Evolutionary conservation across 2,797 vertebrate genomes (phyloP).

Genomic region (Psittacula echo): DNA sequence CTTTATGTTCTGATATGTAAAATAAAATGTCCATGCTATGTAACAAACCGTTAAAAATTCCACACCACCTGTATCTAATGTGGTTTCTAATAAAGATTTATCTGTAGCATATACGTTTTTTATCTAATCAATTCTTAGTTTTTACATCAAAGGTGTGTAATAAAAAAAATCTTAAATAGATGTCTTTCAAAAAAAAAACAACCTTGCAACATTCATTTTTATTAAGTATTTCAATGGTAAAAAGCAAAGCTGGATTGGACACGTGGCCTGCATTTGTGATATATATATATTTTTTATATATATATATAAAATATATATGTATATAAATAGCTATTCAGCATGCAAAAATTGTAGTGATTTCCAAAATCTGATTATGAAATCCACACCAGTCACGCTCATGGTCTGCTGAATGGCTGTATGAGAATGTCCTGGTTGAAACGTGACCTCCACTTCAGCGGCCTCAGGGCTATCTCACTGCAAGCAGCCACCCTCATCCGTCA

Average conservation of each 20-base stretch:
- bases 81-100: constrained; percentile 82
- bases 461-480: not conserved
- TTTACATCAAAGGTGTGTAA: constrained; percentile 77
- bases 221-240: constrained; percentile 77
- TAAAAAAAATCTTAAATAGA: constrained; percentile 82
- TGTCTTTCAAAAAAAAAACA: constrained; percentile 68
- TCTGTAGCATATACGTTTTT: constrained; percentile 75
- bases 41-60: constrained; percentile 74
- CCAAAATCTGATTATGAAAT: constrained; percentile 62
- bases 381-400: not conserved
- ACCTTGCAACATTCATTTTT: constrained; percentile 76
- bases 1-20: constrained; percentile 81
- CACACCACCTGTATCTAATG: constrained; percentile 72
- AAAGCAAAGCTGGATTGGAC: constrained; percentile 83
- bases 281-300: constrained; percentile 68
- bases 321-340: constrained; percentile 86
- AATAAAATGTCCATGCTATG: constrained; percentile 80
- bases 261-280: constrained; percentile 84
- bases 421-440: not conserved
- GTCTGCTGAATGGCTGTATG: not conserved
- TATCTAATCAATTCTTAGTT: constrained; percentile 75
- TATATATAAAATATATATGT: constrained; percentile 77
- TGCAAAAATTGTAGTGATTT: constrained; percentile 82
- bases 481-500: not conserved
- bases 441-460: not conserved